Evolutionary conservation across 2,797 vertebrate species (phyloP).

Genomic region (Scarus forsteni): DNA sequence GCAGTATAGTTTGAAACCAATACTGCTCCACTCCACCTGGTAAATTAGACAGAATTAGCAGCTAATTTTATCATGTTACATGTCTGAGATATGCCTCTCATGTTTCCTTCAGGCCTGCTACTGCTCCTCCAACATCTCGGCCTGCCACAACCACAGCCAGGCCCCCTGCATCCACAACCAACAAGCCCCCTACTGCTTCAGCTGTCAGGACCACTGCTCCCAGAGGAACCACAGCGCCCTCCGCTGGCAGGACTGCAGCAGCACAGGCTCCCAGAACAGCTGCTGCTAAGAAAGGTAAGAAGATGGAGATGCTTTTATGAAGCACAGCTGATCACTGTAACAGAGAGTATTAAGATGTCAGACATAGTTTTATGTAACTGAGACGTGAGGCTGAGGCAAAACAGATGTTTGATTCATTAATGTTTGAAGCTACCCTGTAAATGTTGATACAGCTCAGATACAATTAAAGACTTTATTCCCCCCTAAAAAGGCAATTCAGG

Average conservation of each 20-base stretch:
- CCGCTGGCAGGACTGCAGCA: constrained; percentile 68
- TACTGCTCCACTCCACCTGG: too few relatives aligned
- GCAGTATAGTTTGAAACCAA: too few relatives aligned
- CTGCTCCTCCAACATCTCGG: constrained; percentile 52
- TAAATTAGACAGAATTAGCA: too few relatives aligned
- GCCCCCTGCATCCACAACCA: constrained; percentile 45
- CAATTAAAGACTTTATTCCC: too few relatives aligned
- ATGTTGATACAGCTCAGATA: neutral
- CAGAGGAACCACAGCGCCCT: constrained; percentile 60
- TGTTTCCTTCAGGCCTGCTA: constrained; percentile 62
- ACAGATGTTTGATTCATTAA: neutral
- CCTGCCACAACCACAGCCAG: constrained; percentile 37
- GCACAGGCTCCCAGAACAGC: constrained; percentile 61
- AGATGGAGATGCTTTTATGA: neutral
- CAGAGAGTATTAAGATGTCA: neutral
- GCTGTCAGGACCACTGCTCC: constrained; percentile 52
- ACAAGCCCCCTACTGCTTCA: constrained; percentile 48
- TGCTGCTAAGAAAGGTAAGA: constrained; percentile 79
- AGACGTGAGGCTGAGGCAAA: neutral
- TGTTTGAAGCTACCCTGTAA: neutral
- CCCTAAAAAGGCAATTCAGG: too few relatives aligned
- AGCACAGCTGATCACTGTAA: neutral
- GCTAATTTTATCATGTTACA: neutral
- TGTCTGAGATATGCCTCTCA: too few relatives aligned
- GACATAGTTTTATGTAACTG: neutral